Base-by-base conservation (phyloP, 1,140 invertebrate genomes). In the Limonius californicus region DNA sequence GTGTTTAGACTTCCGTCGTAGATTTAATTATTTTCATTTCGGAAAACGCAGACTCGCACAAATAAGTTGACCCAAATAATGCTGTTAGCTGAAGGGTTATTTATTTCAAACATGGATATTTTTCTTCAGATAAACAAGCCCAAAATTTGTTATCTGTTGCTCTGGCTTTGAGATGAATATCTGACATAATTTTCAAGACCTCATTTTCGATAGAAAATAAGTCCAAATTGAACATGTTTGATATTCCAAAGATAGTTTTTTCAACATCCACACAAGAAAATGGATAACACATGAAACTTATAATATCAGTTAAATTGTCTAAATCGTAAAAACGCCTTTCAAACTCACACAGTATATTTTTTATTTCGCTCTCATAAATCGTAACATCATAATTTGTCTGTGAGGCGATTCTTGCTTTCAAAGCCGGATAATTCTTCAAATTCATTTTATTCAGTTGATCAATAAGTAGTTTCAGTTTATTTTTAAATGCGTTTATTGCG, bases 391-490 rank as follows among this genome's bases (percentile, higher is more conserved):
- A 45, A 12, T 45, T 16, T 45, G 12, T n/a, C 8, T 30, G 55
- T 62, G 59, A 57, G 62, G 64, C 60, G 62, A 66, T 65, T 68
- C 70, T 66, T 54, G 20, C 15, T 23, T 62, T 63, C 66, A 69
- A 72, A 58, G 20, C 72, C 71, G 47, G 47, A 53, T 3, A 16
- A 18, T 53, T 53, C 19, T 53, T 53, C 6, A 18, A 53, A 18
- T 18, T 12, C 18, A 18, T 53, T 53, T 18, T 53, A 16, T 56
- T 56, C 1, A 27, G 21, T 56, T 30, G 54, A 30, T 56, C 30
- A 56, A 56, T 56, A 2, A 56, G 15, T 56, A 56, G 30, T 21
- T 54, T 8, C 53, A 54, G 15, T 54, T 54, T 54, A 27, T 18
- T 54, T 19, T 20, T 27, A 54, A 54, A 54, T 7, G 57, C 12